A percentile compares a stretch with the other conserved stretches of the same genome.
Conservation (phyloP, 2,113 vertebrate genomes). For the Malurus alboscapulatus region DNA sequence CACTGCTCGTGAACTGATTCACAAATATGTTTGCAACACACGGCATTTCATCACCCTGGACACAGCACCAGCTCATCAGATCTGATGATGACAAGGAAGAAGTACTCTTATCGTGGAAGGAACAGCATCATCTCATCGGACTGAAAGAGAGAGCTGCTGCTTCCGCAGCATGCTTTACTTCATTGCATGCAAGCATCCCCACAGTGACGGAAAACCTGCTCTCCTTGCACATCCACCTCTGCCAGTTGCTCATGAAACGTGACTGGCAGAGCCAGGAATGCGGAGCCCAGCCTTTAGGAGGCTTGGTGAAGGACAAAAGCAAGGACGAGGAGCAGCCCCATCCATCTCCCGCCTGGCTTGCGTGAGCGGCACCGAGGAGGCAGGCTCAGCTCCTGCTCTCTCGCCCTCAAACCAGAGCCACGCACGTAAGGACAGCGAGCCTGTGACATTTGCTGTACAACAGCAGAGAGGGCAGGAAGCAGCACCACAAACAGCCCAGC, state of each 20-base stretch:
- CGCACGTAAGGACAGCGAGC: accelerated
- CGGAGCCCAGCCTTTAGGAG: neutral
- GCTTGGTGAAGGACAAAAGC: neutral
- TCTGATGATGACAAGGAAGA: neutral
- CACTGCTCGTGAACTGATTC: neutral
- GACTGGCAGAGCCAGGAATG: neutral
- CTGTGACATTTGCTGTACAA: neutral
- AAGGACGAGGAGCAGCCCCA: neutral
- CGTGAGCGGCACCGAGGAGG: accelerated
- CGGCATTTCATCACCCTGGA: neutral
- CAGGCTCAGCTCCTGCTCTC: neutral
- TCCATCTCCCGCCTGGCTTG: accelerated
- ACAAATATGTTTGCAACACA: neutral
- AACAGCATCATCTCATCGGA: neutral
- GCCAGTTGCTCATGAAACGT: neutral
- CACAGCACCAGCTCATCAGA: neutral
- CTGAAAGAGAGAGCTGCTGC: neutral
- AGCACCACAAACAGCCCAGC: accelerated
- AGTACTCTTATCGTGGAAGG: neutral
- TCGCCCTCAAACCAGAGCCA: neutral
- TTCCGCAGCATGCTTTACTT: neutral
- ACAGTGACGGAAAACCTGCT: neutral
- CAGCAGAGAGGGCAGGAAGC: neutral
- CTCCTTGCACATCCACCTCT: neutral
- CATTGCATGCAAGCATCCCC: neutral